A percentile compares a stretch with the other conserved stretches of the same genome.
Evolutionary conservation across 2,888 invertebrate species (phyloP).

Genomic region (Chrysina gloriosa): DNA sequence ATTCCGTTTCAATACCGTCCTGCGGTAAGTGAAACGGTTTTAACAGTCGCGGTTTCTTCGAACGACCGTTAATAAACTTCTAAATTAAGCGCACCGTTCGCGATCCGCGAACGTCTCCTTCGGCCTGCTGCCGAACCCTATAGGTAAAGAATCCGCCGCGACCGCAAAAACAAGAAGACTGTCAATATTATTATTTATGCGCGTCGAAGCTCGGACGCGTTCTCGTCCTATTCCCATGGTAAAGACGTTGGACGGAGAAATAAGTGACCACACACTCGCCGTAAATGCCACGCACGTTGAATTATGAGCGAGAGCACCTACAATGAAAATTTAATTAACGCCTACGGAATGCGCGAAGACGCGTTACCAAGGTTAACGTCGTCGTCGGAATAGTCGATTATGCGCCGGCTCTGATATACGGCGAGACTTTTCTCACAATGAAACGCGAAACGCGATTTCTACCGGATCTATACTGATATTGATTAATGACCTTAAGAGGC

Average conservation of each 20-base stretch:
- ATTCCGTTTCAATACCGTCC: not conserved
- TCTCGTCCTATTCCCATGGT: constrained; percentile 23
- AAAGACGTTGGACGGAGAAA: not conserved
- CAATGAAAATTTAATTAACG: constrained; percentile 38
- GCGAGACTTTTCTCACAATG: too few relatives aligned
- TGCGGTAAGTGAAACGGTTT: not conserved
- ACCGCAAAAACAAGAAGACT: constrained; percentile 26
- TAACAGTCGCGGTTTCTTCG: not conserved
- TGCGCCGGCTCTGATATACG: too few relatives aligned
- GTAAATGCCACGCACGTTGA: constrained; percentile 28
- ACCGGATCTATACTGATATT: too few relatives aligned
- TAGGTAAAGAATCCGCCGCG: constrained; percentile 7
- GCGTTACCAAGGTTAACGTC: constrained; percentile 3
- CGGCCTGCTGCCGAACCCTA: not conserved
- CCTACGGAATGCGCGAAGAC: constrained; percentile 7
- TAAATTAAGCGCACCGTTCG: constrained; percentile 1
- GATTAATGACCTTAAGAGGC: too few relatives aligned
- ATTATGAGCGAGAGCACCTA: constrained; percentile 26
- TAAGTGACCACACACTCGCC: constrained; percentile 33
- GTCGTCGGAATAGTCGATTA: too few relatives aligned
- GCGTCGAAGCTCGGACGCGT: not conserved
- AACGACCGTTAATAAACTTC: constrained; percentile 18
- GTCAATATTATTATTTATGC: constrained; percentile 35
- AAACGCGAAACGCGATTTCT: too few relatives aligned
- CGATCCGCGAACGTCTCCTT: not conserved